A percentile compares a stretch with the other conserved stretches of the same genome.
Conservation (phyloP, 2,113 vertebrate genomes). For the Tricholaema leucomelas region DNA sequence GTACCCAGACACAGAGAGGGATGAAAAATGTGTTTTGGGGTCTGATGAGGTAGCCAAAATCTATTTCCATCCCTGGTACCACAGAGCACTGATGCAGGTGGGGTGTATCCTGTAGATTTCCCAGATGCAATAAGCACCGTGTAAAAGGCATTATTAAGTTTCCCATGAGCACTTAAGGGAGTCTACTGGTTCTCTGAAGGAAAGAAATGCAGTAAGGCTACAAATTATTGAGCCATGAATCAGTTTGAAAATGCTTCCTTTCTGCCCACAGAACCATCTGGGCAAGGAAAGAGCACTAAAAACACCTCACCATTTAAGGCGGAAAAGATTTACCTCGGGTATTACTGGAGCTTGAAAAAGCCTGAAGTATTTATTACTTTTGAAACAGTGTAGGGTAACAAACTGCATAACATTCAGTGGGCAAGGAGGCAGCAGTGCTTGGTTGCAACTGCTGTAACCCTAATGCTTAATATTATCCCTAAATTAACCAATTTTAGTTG, state of each 20-base stretch:
- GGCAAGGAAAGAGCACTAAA: background rate
- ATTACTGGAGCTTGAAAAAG: background rate
- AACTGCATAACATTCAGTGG: background rate
- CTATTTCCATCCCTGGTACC: background rate
- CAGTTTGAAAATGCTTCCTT: background rate
- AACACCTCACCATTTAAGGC: background rate
- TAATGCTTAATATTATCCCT: background rate
- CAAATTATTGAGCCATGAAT: background rate
- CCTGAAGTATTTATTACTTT: background rate
- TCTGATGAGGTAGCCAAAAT: background rate
- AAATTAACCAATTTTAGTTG: background rate
- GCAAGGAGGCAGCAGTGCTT: background rate
- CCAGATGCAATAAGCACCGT: background rate
- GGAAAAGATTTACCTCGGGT: background rate
- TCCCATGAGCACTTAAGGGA: background rate
- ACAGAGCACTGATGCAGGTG: background rate
- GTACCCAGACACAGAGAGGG: background rate
- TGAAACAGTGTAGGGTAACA: background rate
- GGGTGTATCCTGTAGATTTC: background rate
- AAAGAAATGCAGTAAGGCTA: background rate
- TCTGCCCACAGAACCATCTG: background rate
- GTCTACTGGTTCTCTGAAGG: background rate
- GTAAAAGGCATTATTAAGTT: background rate
- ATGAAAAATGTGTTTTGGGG: background rate
- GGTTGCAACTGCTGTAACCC: background rate